Base-by-base conservation (phyloP, 2,888 invertebrate genomes). In the Agrotis puta region DNA sequence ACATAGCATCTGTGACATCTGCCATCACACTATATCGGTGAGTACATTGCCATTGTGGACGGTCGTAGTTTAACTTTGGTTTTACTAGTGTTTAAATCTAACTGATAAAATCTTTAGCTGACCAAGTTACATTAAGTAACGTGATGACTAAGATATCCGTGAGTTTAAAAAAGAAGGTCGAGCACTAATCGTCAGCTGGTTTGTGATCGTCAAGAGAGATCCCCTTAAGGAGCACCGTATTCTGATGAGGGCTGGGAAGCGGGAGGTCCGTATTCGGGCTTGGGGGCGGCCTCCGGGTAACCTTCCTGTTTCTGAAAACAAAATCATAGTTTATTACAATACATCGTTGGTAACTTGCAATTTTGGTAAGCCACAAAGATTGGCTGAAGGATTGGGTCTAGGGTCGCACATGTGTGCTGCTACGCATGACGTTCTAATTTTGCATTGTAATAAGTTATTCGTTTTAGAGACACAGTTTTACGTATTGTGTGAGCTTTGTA, bases 161-260 rank as follows among this genome's bases (percentile, higher is more conserved):
- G 13, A 1, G 48, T 33, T 81, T 82, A 86, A 83, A 86, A 86
- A 77, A 83, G 82, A 84, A 77, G 86, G 83, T 85, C 82, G 79
- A 81, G 85, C 85, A 81, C 85, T 85, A 85, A 82, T 83, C 76
- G 80, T 79, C 80, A 87, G 88, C 81, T 79, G 85, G 84, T 84
- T 74, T 63, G 69, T 78, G 74, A 81, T 90, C 80, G 88, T 83
- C 88, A 88, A 59, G 87, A 88, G 85, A 88, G 84, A 75, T 85
- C 84, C 69, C 85, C 87, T 79, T 94, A 96, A 68, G 97, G 97
- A 50, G 97, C 97, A 54, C 97, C 97, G 89, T 97, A 97, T 88
- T 97, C 96, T 81, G 96, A 96, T 33, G 97, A 97, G 13, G 96
- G 96, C 58, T 93, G 94, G 43, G 94, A 92, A 56, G 95, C 95